Evolutionary conservation across 1,140 invertebrate genomes (phyloP).

Genomic region (Aphidius gifuensis): DNA sequence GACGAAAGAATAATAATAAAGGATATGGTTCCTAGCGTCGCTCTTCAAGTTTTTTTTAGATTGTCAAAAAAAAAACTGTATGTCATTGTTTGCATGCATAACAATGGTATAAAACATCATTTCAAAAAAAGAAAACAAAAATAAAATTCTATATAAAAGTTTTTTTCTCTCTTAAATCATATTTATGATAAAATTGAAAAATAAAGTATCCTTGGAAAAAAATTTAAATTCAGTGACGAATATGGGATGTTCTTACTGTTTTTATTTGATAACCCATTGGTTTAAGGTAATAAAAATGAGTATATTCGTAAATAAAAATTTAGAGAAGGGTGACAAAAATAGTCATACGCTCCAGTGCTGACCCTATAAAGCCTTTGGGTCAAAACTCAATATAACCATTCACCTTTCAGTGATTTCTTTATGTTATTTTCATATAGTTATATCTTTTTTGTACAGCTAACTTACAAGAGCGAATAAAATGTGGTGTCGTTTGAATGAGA

Average conservation of each 20-base stretch:
- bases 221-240: neutral
- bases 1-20: neutral
- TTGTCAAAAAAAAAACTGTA: neutral
- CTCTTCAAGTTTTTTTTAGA: conserved; percentile 5
- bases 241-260: too few species aligned
- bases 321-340: conserved; percentile 42
- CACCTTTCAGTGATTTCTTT: conserved; percentile 31
- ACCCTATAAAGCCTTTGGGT: conserved; percentile 37
- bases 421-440: conserved; percentile 46
- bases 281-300: conserved; percentile 24
- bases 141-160: too few species aligned
- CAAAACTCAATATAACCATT: conserved; percentile 36
- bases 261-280: neutral
- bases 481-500: conserved; percentile 22
- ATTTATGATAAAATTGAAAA: conserved; percentile 3
- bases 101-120: neutral
- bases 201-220: neutral
- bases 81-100: too few species aligned
- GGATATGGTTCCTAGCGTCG: conserved; percentile 11
- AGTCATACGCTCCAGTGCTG: conserved; percentile 48
- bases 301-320: conserved; percentile 50
- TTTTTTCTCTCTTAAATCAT: neutral
- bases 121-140: neutral
- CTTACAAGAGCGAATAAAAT: conserved; percentile 33
- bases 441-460: conserved; percentile 25